Evolutionary conservation across 2,888 invertebrate species (phyloP).

Genomic region (Cylindroiulus punctatus): DNA sequence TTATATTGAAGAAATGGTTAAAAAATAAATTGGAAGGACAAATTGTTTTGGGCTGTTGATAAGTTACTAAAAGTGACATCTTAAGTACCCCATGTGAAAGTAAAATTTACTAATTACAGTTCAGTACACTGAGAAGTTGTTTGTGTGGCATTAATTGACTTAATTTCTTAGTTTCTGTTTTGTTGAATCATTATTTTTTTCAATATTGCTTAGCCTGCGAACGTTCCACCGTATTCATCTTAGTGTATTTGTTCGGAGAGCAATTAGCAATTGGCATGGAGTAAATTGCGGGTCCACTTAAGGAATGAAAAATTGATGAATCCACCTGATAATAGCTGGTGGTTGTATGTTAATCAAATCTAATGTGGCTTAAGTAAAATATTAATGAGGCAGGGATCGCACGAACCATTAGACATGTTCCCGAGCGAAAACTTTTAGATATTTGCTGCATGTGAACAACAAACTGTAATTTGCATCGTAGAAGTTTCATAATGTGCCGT

Average conservation of each 20-base stretch:
- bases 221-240: not conserved
- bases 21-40: no score
- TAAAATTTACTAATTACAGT: not conserved
- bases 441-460: not conserved
- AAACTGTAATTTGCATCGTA: not conserved
- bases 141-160: not conserved
- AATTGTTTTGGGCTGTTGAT: no score
- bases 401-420: not conserved
- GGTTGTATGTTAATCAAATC: constrained; percentile 40
- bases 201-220: not conserved
- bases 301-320: constrained; percentile 35
- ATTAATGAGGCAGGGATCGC: not conserved
- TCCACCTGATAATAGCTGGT: constrained; percentile 30
- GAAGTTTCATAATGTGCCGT: not conserved
- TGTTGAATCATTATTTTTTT: not conserved
- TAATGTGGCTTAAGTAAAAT: constrained; percentile 7
- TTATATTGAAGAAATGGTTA: no score
- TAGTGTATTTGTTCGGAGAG: not conserved
- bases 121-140: not conserved
- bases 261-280: constrained; percentile 14
- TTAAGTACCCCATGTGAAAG: not conserved
- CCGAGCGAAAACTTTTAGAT: not conserved
- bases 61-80: not conserved
- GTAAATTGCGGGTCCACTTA: constrained; percentile 8
- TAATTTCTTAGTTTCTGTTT: not conserved